Percentiles rank a stretch among this genome's conserved stretches.
These are phyloP conservation scores for Pomacea canaliculata DNA, from an alignment of 2,888 invertebrate genomes.

Conservation along the genomic window DNA sequence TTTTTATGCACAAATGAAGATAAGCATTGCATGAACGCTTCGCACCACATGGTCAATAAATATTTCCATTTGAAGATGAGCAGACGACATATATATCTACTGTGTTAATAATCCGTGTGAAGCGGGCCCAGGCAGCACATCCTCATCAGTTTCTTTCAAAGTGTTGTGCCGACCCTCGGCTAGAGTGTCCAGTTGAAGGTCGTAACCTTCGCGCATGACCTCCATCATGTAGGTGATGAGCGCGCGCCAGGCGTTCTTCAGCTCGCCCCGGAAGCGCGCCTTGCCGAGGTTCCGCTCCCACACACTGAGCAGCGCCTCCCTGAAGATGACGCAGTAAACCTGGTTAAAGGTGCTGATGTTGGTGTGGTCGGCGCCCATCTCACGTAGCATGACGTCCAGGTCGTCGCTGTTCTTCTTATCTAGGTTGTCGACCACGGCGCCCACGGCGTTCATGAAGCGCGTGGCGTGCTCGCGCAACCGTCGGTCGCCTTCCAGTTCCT, in stretches of 20 bases:
- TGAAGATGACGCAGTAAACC: not conserved
- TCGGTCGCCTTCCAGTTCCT: not conserved
- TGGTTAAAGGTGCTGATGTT: not conserved
- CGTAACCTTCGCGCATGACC: constrained; percentile 1
- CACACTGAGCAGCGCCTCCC: not conserved
- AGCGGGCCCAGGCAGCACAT: too few relatives aligned
- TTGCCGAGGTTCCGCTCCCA: not conserved
- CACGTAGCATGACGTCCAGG: not conserved
- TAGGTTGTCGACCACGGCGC: not conserved
- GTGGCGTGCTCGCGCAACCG: not conserved
- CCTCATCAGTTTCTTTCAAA: too few relatives aligned
- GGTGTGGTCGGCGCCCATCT: not conserved
- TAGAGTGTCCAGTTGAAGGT: too few relatives aligned
- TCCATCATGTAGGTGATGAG: not conserved
- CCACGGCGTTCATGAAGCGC: constrained; percentile 3
- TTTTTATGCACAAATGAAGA: too few relatives aligned
- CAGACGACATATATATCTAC: too few relatives aligned
- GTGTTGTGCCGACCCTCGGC: too few relatives aligned
- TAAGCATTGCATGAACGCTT: too few relatives aligned
- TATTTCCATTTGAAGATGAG: too few relatives aligned
- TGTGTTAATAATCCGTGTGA: too few relatives aligned
- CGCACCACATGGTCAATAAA: too few relatives aligned
- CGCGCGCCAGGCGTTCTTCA: not conserved
- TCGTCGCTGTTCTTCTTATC: not conserved
- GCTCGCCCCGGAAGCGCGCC: not conserved